Conservation (phyloP, 2,888 invertebrate genomes). For the Scaptomyza polygonia region DNA sequence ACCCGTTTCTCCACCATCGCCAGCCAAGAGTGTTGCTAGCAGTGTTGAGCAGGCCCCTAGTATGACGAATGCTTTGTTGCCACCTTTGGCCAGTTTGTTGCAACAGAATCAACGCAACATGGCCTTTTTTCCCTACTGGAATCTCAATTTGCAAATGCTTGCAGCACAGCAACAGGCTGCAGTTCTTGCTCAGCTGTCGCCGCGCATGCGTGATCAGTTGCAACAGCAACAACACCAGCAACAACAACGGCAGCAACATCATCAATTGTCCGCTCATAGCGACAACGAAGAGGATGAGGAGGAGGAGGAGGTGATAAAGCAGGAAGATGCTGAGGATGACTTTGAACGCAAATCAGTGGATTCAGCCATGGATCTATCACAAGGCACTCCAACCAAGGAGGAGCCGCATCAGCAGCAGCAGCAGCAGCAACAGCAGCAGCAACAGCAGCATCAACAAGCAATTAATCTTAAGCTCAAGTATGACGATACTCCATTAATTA, state of each 20-base stretch:
- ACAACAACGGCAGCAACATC: conserved; percentile 46
- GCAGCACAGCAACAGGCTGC: conserved; percentile 84
- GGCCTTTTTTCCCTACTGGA: conserved; percentile 84
- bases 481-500: conserved; percentile 79
- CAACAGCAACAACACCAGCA: conserved; percentile 57
- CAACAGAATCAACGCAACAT: conserved; percentile 82
- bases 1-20: conserved; percentile 64
- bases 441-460: conserved; percentile 40
- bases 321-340: conserved; percentile 68
- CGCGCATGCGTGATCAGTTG: conserved; percentile 77
- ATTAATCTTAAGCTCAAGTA: conserved; percentile 80
- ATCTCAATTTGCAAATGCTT: conserved; percentile 84
- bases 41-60: conserved; percentile 58
- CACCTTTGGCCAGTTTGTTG: conserved; percentile 81
- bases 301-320: conserved; percentile 62
- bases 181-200: conserved; percentile 82
- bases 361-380: conserved; percentile 83
- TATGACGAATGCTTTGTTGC: conserved; percentile 64
- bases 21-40: conserved; percentile 70
- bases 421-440: conserved; percentile 35
- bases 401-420: conserved; percentile 48
- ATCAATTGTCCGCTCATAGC: conserved; percentile 23
- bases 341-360: conserved; percentile 77
- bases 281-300: conserved; percentile 66
- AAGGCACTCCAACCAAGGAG: conserved; percentile 81